phyloP scores from a whole-genome alignment of 53 echinoderm and acorn worm genomes.

The Astropecten irregularis region DNA sequence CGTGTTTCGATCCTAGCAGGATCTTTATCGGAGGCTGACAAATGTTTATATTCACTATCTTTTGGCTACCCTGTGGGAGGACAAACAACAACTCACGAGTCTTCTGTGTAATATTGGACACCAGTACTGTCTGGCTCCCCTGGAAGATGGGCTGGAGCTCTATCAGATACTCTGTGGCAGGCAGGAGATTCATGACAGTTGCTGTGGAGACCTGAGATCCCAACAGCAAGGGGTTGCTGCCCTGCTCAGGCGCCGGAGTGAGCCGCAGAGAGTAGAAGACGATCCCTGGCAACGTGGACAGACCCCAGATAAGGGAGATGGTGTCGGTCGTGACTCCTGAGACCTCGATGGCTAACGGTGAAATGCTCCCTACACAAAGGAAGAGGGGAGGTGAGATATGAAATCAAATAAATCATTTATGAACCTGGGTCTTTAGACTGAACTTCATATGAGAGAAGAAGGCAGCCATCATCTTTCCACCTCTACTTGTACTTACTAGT shows the following conservation, averaged over 20 bases:
- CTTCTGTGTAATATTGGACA: conserved; percentile 26
- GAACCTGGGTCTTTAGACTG: too few relatives aligned
- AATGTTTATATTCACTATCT: background rate
- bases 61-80: background rate
- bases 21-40: too few relatives aligned
- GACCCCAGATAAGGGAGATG: conserved; percentile 58
- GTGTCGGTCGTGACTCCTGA: conserved; percentile 13
- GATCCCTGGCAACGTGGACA: background rate
- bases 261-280: conserved; percentile 25
- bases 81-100: conserved; percentile 49
- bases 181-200: conserved; percentile 6
- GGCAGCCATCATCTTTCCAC: too few relatives aligned
- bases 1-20: too few relatives aligned
- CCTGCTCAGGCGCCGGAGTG: background rate
- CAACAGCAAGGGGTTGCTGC: background rate
- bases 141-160: background rate
- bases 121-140: background rate
- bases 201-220: background rate
- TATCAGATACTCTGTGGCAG: conserved; percentile 59
- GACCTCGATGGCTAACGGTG: conserved; percentile 20
- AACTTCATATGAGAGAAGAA: too few relatives aligned
- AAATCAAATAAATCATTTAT: too few relatives aligned
- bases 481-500: conserved; percentile 56
- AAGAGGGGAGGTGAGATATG: too few relatives aligned
- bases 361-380: conserved; percentile 35